Conservation (phyloP, 2,888 invertebrate species). For the Pteria penguin region DNA sequence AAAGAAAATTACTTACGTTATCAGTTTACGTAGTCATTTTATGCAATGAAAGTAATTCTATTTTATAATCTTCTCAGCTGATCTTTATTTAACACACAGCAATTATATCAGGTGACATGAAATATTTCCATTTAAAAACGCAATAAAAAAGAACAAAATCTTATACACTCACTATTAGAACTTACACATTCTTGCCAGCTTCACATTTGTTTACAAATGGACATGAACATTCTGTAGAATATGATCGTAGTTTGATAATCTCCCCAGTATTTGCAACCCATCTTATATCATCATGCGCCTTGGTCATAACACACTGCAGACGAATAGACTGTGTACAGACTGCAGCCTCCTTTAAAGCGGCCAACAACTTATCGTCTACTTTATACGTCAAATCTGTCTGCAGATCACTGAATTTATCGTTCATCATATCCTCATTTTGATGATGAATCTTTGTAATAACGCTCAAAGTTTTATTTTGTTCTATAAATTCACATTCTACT, state of each 20-base stretch:
- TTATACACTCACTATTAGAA: too few species aligned
- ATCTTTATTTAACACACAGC: too few species aligned
- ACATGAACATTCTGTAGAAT: slow-evolving; percentile 21
- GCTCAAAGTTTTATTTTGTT: neutral
- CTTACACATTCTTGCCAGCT: slow-evolving; percentile 17
- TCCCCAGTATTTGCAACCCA: neutral
- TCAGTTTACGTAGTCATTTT: too few species aligned
- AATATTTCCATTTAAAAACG: too few species aligned
- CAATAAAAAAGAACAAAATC: too few species aligned
- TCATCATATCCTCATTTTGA: slow-evolving; percentile 21
- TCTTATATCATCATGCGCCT: neutral
- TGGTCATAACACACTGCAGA: slow-evolving; percentile 19
- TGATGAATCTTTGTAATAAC: slow-evolving; percentile 46
- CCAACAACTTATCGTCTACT: slow-evolving; percentile 9
- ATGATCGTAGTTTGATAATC: neutral
- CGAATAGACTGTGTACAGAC: slow-evolving; percentile 23
- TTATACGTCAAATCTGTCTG: neutral
- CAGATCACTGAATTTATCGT: neutral
- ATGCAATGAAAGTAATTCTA: too few species aligned
- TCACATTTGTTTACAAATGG: slow-evolving; percentile 37
- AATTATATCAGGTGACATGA: too few species aligned
- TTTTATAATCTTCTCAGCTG: too few species aligned
- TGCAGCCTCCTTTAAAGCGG: slow-evolving; percentile 5
- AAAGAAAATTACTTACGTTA: too few species aligned
- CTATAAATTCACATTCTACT: slow-evolving; percentile 46